Conservation (phyloP, 1,140 invertebrate species). For the Platorchestia sp. region DNA sequence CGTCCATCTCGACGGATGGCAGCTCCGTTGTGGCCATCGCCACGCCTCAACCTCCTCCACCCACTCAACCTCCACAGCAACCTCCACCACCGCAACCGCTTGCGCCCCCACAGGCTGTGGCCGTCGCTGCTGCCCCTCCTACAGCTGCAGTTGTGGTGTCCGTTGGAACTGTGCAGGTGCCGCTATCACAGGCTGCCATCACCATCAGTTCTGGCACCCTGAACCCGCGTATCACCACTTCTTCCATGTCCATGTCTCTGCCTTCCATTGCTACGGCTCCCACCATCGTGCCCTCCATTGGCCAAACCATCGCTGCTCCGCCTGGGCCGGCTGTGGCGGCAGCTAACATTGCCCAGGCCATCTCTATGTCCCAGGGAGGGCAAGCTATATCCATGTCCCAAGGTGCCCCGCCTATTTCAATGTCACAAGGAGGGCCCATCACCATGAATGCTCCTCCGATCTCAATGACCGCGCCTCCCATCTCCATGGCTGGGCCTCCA, state of each 20-base stretch:
- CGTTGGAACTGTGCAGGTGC: conserved; percentile 33
- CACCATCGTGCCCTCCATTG: conserved; percentile 33
- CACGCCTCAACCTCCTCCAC: conserved; percentile 28
- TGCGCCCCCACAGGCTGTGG: conserved; percentile 18
- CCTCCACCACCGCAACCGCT: conserved; percentile 13
- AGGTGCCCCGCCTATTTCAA: conserved; percentile 16
- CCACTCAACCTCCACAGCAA: conserved; percentile 36
- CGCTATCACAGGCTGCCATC: conserved; percentile 28
- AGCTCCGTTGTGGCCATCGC: conserved; percentile 37
- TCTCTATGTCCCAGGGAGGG: conserved; percentile 20
- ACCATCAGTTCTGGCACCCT: conserved; percentile 10
- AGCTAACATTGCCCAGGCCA: conserved; percentile 38
- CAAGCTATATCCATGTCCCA: conserved; percentile 36
- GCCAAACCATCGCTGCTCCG: neutral
- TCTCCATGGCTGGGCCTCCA: conserved; percentile 33
- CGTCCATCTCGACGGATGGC: conserved; percentile 44
- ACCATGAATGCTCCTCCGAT: conserved; percentile 40
- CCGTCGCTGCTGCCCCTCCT: conserved; percentile 21
- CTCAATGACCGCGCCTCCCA: conserved; percentile 34
- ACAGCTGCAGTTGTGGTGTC: conserved; percentile 26
- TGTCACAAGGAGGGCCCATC: conserved; percentile 44
- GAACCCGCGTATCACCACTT: conserved; percentile 20
- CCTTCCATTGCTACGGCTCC: conserved; percentile 16
- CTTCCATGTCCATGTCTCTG: conserved; percentile 42
- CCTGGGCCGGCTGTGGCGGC: conserved; percentile 5